Base-by-base conservation (phyloP, 2,113 vertebrate genomes). In the Leptobrachium ailaonicum region DNA sequence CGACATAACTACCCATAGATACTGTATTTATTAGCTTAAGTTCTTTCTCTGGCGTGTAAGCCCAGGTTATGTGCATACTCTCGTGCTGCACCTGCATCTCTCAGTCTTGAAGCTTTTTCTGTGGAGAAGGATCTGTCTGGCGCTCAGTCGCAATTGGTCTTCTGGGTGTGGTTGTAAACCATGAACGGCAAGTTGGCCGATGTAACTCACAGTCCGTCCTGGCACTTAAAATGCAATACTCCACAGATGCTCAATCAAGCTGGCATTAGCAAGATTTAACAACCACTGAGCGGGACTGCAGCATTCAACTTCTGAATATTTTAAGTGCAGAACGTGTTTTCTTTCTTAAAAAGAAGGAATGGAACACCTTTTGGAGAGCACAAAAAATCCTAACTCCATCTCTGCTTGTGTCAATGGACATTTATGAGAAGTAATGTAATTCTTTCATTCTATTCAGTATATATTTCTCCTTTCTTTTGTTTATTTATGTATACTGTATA, bases 211-310 rank as follows among this genome's bases (percentile, higher is more conserved):
- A 71, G 58, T 63, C 70, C 77, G 73, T 50, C 40, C 72, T 53
- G 47, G 56, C 70, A 60, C 12, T 75, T 74, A 77, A 44, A 58
- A 82, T 73, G 7, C 42, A n/a, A 40, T 75, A 74, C 63, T 84
- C 73, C 60, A 67, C 82, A 83, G 81, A 80, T 83, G 82, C 63
- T 81, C 54, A 53, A 62, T 81, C 42, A 74, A 67, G 71, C 78
- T 80, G 71, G 78, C 78, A 73, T 66, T 80, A 80, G 45, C 40
- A 73, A 54, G 60, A 53, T 45, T 73, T 80, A 63, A 80, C 63
- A 40, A 50, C 71, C 78, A 73, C 47, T 71, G 40, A 66, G 64
- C 13, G 73, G 66, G 56, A 54, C 44, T 2, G 0, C 0, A 5
- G 2, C 20, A 56, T 68, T 50, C 50, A n/a, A 7, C 44, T 41